Conservation (phyloP, 2,888 invertebrate species). For the Leptopterna dolabrata region DNA sequence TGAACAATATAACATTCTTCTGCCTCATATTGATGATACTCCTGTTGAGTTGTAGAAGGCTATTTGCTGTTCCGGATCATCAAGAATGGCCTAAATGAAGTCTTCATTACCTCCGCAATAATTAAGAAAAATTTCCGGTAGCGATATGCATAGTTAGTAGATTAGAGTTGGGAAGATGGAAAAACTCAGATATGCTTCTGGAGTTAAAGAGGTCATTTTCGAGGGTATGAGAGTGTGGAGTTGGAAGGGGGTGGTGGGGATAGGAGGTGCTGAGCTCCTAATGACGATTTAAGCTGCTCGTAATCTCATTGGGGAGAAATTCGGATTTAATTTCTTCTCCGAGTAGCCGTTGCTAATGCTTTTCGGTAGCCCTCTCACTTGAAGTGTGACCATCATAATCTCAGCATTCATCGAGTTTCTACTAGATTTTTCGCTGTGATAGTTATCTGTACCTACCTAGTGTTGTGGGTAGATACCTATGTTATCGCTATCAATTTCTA, state of each 20-base stretch:
- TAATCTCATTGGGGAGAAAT: conserved; percentile 53
- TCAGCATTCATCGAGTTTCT: neutral
- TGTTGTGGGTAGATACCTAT: neutral
- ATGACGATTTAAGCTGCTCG: conserved; percentile 46
- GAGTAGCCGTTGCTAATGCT: conserved; percentile 44
- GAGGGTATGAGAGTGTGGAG: conserved; percentile 1
- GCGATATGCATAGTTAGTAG: conserved; percentile 45
- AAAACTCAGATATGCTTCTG: conserved; percentile 38
- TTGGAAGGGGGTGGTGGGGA: neutral
- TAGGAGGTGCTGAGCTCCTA: conserved; percentile 50
- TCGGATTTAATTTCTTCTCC: conserved; percentile 45
- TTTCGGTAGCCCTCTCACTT: conserved; percentile 26
- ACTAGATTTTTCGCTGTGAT: neutral
- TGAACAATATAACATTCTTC: too few relatives aligned
- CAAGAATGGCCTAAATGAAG: conserved; percentile 50
- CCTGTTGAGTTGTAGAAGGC: conserved; percentile 7
- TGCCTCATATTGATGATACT: neutral
- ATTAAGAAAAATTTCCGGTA: conserved; percentile 49
- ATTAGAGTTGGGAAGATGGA: conserved; percentile 34
- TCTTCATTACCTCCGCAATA: conserved; percentile 46
- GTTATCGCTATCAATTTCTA: neutral
- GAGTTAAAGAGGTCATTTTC: conserved; percentile 53
- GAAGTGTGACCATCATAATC: conserved; percentile 39
- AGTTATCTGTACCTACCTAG: neutral
- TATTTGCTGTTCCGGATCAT: conserved; percentile 51